Base-by-base conservation (phyloP, 2,888 invertebrate species). In the Heliconius charithonia region DNA sequence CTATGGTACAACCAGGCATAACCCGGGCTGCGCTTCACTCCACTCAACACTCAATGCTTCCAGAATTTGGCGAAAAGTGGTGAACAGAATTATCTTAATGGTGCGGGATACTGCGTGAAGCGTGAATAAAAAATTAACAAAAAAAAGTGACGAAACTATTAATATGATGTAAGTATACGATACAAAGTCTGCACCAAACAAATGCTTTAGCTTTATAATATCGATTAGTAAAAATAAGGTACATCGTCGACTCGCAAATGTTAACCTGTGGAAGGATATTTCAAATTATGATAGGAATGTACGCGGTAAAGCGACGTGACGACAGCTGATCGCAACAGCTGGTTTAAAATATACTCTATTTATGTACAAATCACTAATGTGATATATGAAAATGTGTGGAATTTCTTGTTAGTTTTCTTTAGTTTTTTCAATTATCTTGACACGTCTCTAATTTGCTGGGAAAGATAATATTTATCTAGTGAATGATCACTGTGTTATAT, bases 291-390 rank as follows among this genome's bases (percentile, higher is more conserved):
- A 74, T 32, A 76, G 76, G 80, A 79, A 80, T 80, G 76, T 75
- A 65, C 45, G 71, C 79, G 75, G 41, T 66, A 75, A 70, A 77
- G 67, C 62, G 75, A 80, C 79, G 79, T 77, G 82, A 85, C 83
- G 87, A 87, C 87, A 87, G 87, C 86, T 84, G 84, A 75, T 80
- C 85, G 84, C 83, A 84, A 82, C 88, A 88, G 85, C 86, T 88
- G 89, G 81, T 75, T 79, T 82, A 82, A 81, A 83, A 85, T 84
- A 83, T 81, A 75, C 51, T 37, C 51, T n/a, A 4, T 29, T 71
- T 16, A 63, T 70, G 22, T 69, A 45, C 6, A 25, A 69, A 76
- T 70, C 63, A 19, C 27, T 27, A 76, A 62, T 72, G 22, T 66
- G 56, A 75, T 56, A 63, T 74, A 71, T 22, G 25, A 25, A 66